Conservation (phyloP, 2,113 vertebrate genomes). For the Zingel zingel region DNA sequence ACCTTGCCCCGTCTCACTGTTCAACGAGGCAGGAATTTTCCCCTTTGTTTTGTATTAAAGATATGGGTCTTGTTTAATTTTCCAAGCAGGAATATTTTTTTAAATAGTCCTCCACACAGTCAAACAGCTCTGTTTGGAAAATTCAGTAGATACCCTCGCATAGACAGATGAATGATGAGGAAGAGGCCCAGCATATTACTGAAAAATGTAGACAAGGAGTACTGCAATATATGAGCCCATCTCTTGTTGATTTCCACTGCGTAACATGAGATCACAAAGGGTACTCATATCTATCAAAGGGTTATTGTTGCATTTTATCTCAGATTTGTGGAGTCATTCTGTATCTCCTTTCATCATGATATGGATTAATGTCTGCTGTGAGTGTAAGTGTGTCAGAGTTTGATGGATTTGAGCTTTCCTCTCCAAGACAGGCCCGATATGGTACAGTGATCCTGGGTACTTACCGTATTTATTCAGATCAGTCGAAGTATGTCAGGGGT, state of each 20-base stretch:
- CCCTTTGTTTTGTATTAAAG: slow-evolving; percentile 37
- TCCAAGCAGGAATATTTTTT: slow-evolving; percentile 38
- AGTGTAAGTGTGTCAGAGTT: slow-evolving; percentile 17
- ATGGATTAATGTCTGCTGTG: slow-evolving; percentile 41
- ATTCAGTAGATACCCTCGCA: slow-evolving; percentile 13
- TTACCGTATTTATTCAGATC: slow-evolving; percentile 42
- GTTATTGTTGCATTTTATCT: slow-evolving; percentile 45
- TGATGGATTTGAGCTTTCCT: slow-evolving; percentile 45
- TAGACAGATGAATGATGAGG: slow-evolving; percentile 55
- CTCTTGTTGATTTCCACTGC: slow-evolving; percentile 36
- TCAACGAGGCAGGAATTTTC: slow-evolving; percentile 39
- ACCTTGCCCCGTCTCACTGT: slow-evolving; percentile 46
- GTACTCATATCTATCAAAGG: slow-evolving; percentile 14
- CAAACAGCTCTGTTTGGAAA: neutral
- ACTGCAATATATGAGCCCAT: slow-evolving; percentile 12
- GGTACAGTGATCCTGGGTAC: slow-evolving; percentile 34
- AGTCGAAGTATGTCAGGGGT: slow-evolving; percentile 38
- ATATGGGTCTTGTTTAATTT: slow-evolving; percentile 48
- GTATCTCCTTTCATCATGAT: slow-evolving; percentile 38
- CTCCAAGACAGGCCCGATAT: slow-evolving; percentile 36
- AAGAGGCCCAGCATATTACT: slow-evolving; percentile 35
- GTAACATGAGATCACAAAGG: slow-evolving; percentile 38
- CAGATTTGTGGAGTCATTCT: slow-evolving; percentile 9
- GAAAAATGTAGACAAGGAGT: slow-evolving; percentile 39
- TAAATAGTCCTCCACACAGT: neutral